Evolutionary conservation across 2,888 invertebrate genomes (phyloP).

Genomic region (Cecidostiba fungosa): DNA sequence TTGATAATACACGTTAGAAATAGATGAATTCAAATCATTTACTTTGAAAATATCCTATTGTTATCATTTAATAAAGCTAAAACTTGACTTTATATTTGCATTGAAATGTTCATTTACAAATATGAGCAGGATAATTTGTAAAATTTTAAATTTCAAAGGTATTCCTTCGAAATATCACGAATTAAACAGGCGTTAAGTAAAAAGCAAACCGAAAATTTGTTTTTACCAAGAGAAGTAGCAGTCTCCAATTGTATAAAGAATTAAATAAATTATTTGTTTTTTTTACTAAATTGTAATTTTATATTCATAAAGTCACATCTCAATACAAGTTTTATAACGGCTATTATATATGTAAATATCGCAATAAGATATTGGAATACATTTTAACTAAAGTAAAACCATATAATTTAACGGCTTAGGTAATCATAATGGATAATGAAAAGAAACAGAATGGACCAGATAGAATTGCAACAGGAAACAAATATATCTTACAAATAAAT

Average conservation of each 20-base stretch:
- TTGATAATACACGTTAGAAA: too few species aligned
- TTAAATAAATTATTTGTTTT: background rate
- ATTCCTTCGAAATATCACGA: background rate
- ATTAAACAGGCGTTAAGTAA: background rate
- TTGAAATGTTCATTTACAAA: too few species aligned
- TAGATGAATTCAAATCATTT: too few species aligned
- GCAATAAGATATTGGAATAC: conserved; percentile 5
- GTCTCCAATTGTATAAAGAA: conserved; percentile 30
- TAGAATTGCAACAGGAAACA: background rate
- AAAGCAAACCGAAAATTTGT: background rate
- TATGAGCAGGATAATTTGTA: too few species aligned
- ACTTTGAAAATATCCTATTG: too few species aligned
- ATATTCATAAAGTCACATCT: background rate
- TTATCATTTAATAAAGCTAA: too few species aligned
- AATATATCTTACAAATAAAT: background rate
- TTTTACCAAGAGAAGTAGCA: background rate
- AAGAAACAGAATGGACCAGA: conserved; percentile 25
- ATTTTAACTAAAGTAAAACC: background rate
- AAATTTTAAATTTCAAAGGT: too few species aligned
- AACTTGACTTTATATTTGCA: too few species aligned
- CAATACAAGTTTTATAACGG: background rate
- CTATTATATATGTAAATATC: conserved; percentile 42
- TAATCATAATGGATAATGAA: background rate
- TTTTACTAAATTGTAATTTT: background rate
- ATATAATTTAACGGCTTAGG: background rate